Base-by-base conservation (phyloP, 2,888 invertebrate genomes). In the Ashinkailepas kermadecensis region DNA sequence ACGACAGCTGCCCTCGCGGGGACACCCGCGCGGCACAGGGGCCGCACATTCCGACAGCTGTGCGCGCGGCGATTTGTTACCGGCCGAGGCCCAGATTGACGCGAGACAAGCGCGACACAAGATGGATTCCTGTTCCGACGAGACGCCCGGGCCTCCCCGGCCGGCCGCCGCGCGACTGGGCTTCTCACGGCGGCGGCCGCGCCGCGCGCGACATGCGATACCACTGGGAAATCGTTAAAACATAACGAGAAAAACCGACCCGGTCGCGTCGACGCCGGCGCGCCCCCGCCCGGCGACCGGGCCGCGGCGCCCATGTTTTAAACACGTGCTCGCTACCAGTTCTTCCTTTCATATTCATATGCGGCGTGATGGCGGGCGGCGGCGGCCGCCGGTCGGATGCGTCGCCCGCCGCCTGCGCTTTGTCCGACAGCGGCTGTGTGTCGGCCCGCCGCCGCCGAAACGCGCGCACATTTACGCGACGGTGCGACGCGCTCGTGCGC, bases 151-250 rank as follows among this genome's bases (percentile, higher is more conserved):
- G 59, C 59, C 59, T 15, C 1, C 59, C 59, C 59, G 11, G 12
- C 59, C 59, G 12, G 59, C 7, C 59, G 59, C 59, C 59, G 59
- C 59, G 12, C 15, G 59, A 1, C 59, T 7, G 12, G 12, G 59
- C 59, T 59, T 59, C 59, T 2, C 65, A 11, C 65, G 11, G 18
- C 64, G 2, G 1, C 54, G 74, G 4, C 15, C 74, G 54, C 74
- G 54, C 74, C 74, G 54, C 15, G 39, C 74, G 74, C 54, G 74
- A 74, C 39, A 74, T 18, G 7, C 18, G 74, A 74, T 74, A 74
- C 74, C 54, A 54, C 74, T 74, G 74, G 74, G 74, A 74, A 74
- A 74, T 74, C 74, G 74, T 54, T 74, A 74, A 74, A 74, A 74
- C 74, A 74, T 74, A 74, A 74, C 74, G 74, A 74, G 74, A 74